Evolutionary conservation across 2,113 vertebrate species (phyloP), one percentile per base, ranked within the genome.

Genomic region (Eclectus roratus): DNA sequence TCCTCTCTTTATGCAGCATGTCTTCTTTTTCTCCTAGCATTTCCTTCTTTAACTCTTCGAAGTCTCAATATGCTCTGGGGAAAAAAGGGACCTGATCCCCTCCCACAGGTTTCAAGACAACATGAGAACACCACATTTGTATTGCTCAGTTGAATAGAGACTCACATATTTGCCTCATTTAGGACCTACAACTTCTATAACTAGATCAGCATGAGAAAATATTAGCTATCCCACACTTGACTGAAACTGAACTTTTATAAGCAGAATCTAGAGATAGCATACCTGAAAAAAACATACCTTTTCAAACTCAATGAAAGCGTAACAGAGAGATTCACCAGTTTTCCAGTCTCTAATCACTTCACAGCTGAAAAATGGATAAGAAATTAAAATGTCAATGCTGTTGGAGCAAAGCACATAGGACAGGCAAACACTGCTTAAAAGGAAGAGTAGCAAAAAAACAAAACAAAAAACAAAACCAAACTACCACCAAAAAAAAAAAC

Each of bases 271-370:
- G 7, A 25, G 19, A 63, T 8, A 52, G 44, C 20, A 55, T 72
- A 68, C 35, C 37, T 41, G 81, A 93, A 46, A 12, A 12, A 35
- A 77, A 1, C 96, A 58, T 97, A 99, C 99, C 99, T 99, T 99
- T 91, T 99, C 99, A 98, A 99, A 99, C 96, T 99, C 99, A 94
- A 99, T 99, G 92, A 99, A 99, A 41, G 99, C 99, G 10, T 99
- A 99, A 97, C 99, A 99, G 64, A 99, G 98, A 43, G 99, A 99
- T 79, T 99, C 99, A 94, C 99, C 99, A 44, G 98, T 98, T 91
- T 99, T 99, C 99, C 98, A 99, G 97, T 99, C 99, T 94, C 99
- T 94, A 97, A 99, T 99, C 95, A 99, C 99, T 98, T 99, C 99
- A 97, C 99, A 99, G 95, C 99, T 99, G 93, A 90, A 98, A 97